Percentiles rank a stretch among this genome's conserved stretches.
Evolutionary conservation across 2,888 invertebrate genomes (phyloP).

Genomic region (Netelia inedita): DNA sequence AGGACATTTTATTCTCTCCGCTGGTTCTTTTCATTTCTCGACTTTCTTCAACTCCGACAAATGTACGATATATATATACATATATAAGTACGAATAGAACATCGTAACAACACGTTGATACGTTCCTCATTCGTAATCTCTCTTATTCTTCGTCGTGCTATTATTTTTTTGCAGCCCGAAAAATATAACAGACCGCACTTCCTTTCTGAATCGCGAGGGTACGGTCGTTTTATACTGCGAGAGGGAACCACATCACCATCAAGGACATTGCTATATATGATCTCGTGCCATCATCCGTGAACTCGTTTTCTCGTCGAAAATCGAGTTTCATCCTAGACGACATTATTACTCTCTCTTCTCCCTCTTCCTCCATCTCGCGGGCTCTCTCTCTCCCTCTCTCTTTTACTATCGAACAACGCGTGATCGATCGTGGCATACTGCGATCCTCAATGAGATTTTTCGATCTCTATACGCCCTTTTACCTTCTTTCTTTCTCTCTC

Average conservation of each 20-base stretch:
- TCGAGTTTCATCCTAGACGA: slow-evolving; percentile 46
- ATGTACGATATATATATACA: background rate
- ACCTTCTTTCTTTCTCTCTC: slow-evolving; percentile 17
- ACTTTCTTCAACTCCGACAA: too few species aligned
- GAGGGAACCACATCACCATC: slow-evolving; percentile 13
- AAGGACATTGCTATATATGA: slow-evolving; percentile 6
- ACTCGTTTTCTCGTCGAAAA: slow-evolving; percentile 57
- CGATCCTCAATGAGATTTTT: slow-evolving; percentile 50
- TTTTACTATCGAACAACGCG: slow-evolving; percentile 16
- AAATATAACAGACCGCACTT: background rate
- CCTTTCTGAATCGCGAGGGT: slow-evolving; percentile 12
- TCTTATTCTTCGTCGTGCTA: slow-evolving; percentile 4
- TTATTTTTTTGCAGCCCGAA: background rate
- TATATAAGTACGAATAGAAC: background rate
- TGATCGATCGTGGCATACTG: slow-evolving; percentile 51
- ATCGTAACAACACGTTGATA: background rate
- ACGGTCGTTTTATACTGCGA: slow-evolving; percentile 33
- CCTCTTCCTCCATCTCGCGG: too few species aligned
- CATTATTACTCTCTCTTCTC: slow-evolving; percentile 43
- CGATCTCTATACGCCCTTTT: slow-evolving; percentile 4
- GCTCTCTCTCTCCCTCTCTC: too few species aligned
- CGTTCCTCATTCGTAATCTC: background rate
- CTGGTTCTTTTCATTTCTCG: too few species aligned
- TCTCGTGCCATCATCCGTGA: slow-evolving; percentile 50
- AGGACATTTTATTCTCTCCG: slow-evolving; percentile 7